Conservation (phyloP, 2,888 invertebrate genomes). For the Acanthococcus lagerstroemiae region DNA sequence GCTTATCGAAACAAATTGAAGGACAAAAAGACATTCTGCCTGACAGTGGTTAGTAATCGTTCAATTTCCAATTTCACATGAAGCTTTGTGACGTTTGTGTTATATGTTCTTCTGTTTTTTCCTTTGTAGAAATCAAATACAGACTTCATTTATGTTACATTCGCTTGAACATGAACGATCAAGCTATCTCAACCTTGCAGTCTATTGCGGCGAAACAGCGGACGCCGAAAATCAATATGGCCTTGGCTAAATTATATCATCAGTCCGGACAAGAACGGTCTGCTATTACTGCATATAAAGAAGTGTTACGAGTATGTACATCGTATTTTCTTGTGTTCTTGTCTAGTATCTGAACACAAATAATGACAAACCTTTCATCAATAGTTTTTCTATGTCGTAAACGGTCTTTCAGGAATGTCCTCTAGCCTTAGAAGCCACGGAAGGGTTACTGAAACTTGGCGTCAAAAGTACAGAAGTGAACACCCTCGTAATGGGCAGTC, state of each 20-base stretch:
- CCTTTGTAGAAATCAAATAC: conserved; percentile 54
- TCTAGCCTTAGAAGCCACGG: conserved; percentile 62
- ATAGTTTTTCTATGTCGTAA: neutral
- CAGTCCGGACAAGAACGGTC: conserved; percentile 59
- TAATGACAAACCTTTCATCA: neutral
- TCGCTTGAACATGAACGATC: conserved; percentile 53
- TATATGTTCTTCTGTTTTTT: conserved; percentile 19
- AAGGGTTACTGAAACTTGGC: conserved; percentile 59
- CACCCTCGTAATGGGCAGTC: conserved; percentile 51
- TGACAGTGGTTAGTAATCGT: conserved; percentile 45
- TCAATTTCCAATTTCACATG: no score
- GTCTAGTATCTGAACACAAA: no score
- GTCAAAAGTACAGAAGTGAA: conserved; percentile 64
- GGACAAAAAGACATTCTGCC: conserved; percentile 47
- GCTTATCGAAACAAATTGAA: conserved; percentile 44
- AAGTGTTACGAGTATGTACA: conserved; percentile 56
- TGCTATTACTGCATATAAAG: conserved; percentile 65
- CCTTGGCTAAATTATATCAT: conserved; percentile 61
- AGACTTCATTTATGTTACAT: conserved; percentile 59
- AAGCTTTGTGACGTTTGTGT: neutral
- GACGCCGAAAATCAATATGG: conserved; percentile 63
- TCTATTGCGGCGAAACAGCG: conserved; percentile 55
- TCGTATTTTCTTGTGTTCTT: no score
- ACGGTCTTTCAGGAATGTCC: conserved; percentile 51
- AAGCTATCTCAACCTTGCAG: conserved; percentile 48